Evolutionary conservation across 92 coral and sea anemone genomes (phyloP).

Genomic region (Paramuricea clavata): DNA sequence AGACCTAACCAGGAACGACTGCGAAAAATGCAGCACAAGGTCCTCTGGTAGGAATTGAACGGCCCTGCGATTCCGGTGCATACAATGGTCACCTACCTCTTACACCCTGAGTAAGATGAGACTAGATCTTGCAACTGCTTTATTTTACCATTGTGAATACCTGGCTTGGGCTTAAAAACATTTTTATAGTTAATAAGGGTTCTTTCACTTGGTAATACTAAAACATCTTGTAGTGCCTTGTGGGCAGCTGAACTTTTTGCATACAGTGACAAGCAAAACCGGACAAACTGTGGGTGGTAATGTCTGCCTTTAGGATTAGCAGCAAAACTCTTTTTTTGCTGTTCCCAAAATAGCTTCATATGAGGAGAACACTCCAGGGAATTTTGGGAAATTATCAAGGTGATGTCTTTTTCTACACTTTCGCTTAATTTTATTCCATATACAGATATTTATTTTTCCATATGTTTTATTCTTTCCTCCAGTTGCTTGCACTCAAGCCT

Average conservation of each 20-base stretch:
- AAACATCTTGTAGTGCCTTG: slow-evolving; percentile 4
- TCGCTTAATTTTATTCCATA: slow-evolving; percentile 10
- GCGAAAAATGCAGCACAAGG: no score
- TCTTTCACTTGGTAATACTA: slow-evolving; percentile 20
- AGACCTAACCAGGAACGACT: no score
- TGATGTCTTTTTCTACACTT: neutral
- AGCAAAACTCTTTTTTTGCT: slow-evolving; percentile 12
- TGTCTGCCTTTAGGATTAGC: slow-evolving; percentile 23
- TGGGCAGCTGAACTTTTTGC: slow-evolving; percentile 18
- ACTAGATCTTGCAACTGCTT: slow-evolving; percentile 5
- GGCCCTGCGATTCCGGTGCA: no score
- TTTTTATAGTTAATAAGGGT: slow-evolving; percentile 14
- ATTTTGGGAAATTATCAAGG: neutral
- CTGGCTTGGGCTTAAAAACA: slow-evolving; percentile 19
- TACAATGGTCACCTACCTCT: neutral
- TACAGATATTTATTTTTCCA: slow-evolving; percentile 24
- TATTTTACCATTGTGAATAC: slow-evolving; percentile 11
- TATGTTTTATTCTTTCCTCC: slow-evolving; percentile 15
- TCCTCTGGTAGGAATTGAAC: no score
- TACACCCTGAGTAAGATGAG: slow-evolving; percentile 11
- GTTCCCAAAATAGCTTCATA: slow-evolving; percentile 23
- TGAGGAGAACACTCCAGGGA: slow-evolving; percentile 23
- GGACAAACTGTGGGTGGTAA: slow-evolving; percentile 20
- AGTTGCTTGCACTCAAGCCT: slow-evolving; percentile 3
- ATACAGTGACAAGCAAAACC: neutral